phyloP scores from a whole-genome alignment of 2,113 vertebrate species.

The Macquaria ambigua region DNA sequence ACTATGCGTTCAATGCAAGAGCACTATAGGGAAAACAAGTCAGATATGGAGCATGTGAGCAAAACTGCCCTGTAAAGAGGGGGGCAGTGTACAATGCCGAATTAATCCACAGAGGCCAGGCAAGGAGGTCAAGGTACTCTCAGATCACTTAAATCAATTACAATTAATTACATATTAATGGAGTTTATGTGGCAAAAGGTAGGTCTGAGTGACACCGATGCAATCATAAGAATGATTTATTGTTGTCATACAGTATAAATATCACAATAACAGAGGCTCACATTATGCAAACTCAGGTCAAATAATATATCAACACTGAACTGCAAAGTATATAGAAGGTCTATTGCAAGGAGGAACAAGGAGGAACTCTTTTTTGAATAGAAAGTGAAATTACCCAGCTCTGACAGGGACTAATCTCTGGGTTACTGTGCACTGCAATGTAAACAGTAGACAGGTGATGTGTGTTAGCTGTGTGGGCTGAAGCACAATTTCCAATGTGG shows the following conservation, averaged over 20 bases:
- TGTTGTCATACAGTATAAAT: not conserved
- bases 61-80: not conserved
- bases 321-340: not conserved
- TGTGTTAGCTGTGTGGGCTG: not conserved
- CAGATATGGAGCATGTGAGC: conserved; percentile 45
- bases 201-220: not conserved
- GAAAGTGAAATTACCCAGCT: not conserved
- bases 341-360: not conserved
- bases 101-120: conserved; percentile 38
- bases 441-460: not conserved
- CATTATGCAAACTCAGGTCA: not conserved
- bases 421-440: conserved; percentile 22
- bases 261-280: not conserved
- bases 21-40: conserved; percentile 43
- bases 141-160: not conserved
- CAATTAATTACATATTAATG: not conserved
- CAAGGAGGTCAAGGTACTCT: conserved; percentile 8
- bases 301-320: not conserved
- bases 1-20: conserved; percentile 32
- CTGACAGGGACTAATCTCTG: conserved; percentile 8
- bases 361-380: not conserved
- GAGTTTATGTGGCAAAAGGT: not conserved
- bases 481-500: not conserved
- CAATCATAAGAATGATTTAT: not conserved
- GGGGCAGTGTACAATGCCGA: not conserved